Conservation (phyloP, 2,113 vertebrate genomes). For the Plectropomus leopardus region DNA sequence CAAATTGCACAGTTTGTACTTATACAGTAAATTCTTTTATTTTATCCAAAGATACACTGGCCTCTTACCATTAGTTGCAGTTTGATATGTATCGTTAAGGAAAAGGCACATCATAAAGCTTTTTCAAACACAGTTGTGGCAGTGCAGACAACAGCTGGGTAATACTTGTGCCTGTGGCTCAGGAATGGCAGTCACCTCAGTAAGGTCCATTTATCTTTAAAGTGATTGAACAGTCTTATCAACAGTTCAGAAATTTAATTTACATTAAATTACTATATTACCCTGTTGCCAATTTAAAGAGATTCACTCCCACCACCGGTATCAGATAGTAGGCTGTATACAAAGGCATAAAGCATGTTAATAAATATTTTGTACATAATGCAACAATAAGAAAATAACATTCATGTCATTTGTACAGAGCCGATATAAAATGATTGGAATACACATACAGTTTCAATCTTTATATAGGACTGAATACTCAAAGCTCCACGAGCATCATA, state of each 20-base stretch:
- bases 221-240: constrained; percentile 33
- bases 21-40: constrained; percentile 53
- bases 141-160: constrained; percentile 57
- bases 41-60: constrained; percentile 51
- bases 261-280: constrained; percentile 6
- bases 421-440: constrained; percentile 65
- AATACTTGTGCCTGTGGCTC: constrained; percentile 69
- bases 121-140: constrained; percentile 53
- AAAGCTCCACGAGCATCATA: constrained; percentile 30
- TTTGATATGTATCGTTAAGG: constrained; percentile 56
- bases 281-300: constrained; percentile 44
- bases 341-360: constrained; percentile 69
- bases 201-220: constrained; percentile 22
- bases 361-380: constrained; percentile 76
- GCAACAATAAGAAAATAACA: constrained; percentile 69
- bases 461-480: constrained; percentile 26
- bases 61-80: constrained; percentile 36
- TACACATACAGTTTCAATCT: constrained; percentile 55
- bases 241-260: constrained; percentile 24
- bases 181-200: constrained; percentile 66
- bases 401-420: constrained; percentile 60
- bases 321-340: constrained; percentile 44
- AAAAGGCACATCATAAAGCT: constrained; percentile 68
- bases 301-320: constrained; percentile 50
- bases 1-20: not conserved